Percentiles rank a stretch among this genome's conserved stretches.
Evolutionary conservation across 2,113 vertebrate genomes (phyloP).

Genomic region (Puma concolor): DNA sequence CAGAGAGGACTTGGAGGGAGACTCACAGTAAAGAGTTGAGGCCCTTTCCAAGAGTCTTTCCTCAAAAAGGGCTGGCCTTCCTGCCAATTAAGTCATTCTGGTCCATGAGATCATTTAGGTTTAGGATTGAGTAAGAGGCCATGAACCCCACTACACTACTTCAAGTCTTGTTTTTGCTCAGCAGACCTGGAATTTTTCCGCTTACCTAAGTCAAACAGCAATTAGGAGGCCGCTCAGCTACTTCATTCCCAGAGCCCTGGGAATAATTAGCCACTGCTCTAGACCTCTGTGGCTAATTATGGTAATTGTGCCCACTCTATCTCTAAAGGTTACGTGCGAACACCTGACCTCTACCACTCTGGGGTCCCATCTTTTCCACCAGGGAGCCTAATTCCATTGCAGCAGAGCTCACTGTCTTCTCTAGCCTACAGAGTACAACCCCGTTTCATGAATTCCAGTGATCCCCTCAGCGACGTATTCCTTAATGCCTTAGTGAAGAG

Average conservation of each 20-base stretch:
- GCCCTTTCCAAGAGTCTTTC: neutral
- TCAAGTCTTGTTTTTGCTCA: slow-evolving; percentile 14
- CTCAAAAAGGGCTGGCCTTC: neutral
- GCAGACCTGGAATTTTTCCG: neutral
- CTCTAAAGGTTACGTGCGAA: neutral
- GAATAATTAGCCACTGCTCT: slow-evolving; percentile 1
- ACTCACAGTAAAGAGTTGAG: neutral
- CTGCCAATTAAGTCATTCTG: neutral
- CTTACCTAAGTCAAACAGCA: neutral
- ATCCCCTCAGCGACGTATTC: neutral
- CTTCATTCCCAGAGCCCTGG: neutral
- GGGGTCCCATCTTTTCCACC: neutral
- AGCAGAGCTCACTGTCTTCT: neutral
- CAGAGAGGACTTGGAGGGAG: neutral
- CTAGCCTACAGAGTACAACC: neutral
- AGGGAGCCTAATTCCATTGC: neutral
- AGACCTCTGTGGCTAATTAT: slow-evolving; percentile 36
- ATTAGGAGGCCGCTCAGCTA: neutral
- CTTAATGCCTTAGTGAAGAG: neutral
- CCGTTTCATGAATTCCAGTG: neutral
- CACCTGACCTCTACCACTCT: neutral
- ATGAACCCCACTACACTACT: neutral
- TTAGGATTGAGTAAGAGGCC: neutral
- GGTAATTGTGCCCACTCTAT: neutral
- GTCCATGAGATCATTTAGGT: neutral